These are phyloP conservation scores for Phengaris arion DNA, from an alignment of 2,888 invertebrate genomes.

Conservation along the genomic window DNA sequence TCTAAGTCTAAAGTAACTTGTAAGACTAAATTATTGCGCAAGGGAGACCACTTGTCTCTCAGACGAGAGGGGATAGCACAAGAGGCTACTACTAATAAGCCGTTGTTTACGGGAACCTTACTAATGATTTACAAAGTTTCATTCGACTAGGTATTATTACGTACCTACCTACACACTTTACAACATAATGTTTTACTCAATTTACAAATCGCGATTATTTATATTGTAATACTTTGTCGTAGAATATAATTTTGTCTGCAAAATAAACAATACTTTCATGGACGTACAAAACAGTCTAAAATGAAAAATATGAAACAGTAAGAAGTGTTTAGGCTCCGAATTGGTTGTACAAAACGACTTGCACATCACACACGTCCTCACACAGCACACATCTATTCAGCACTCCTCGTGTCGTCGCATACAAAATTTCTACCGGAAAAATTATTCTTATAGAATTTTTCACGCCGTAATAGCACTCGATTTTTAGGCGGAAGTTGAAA, in stretches of 20 bases:
- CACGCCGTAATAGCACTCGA: slow-evolving; percentile 19
- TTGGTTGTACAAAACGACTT: neutral
- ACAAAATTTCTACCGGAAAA: slow-evolving; percentile 3
- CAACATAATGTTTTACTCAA: neutral
- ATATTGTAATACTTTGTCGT: neutral
- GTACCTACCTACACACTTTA: no score
- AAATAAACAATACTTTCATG: neutral
- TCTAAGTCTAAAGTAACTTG: slow-evolving; percentile 3
- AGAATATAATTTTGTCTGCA: neutral
- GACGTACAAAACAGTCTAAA: neutral
- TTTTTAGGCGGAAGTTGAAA: slow-evolving; percentile 20
- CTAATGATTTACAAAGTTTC: neutral
- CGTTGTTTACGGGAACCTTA: neutral
- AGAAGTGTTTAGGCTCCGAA: neutral
- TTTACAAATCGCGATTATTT: neutral
- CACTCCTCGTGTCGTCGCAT: neutral
- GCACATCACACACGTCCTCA: neutral
- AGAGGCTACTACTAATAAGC: slow-evolving; percentile 12
- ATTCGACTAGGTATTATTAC: neutral
- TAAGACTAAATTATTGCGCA: slow-evolving; percentile 1
- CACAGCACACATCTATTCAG: neutral
- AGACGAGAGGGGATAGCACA: neutral
- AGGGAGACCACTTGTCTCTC: slow-evolving; percentile 1
- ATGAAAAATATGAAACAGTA: neutral
- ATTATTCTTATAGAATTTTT: slow-evolving; percentile 18